Base-by-base conservation (phyloP, 2,797 vertebrate genomes). In the Ficedula albicollis region DNA sequence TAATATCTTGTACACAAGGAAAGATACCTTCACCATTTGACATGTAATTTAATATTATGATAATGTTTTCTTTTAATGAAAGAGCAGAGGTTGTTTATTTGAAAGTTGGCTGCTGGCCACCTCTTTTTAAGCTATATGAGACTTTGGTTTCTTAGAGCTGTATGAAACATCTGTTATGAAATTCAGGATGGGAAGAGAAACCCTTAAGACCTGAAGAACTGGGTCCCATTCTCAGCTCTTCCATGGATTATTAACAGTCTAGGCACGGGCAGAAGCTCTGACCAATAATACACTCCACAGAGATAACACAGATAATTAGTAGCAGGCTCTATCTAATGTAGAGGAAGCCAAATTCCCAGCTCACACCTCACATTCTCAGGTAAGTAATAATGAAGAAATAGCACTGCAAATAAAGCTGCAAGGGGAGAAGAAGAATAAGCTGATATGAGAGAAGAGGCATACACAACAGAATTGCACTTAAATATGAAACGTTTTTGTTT, bases 51-150 rank as follows among this genome's bases (percentile, higher is more conserved):
- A 93, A 95, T 96, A 94, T 95, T 88, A 95, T 55, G 55, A 91
- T 81, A 97, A 95, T 91, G 78, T 95, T 96, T 96, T 97, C 73
- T 93, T 96, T 96, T 95, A 93, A 92, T 96, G 91, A 96, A 89
- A 69, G 43, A 88, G 62, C 38, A 18, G 62, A 91, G 84, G 56
- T 68, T 86, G 89, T 96, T 97, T 96, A 96, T 95, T 93, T 96
- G 94, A 55, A 95, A 92, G 73, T 4, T 95, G 95, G 95, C 93
- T 78, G 69, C 55, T 86, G 67, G 80, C 92, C 95, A 91, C 66
- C 18, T 87, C 87, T 95, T 87, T 63, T 87, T 77, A 84, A 89
- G 51, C 68, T 88, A 49, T 63, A 83, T 62, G 36, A 94, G 51
- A 41, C 39, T 84, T 60, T 46, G 54, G 43, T 78, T 89, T 93